Percentiles rank a stretch among this genome's conserved stretches.
phyloP scores from a whole-genome alignment of 2,888 invertebrate genomes.

The Unio pictorum region DNA sequence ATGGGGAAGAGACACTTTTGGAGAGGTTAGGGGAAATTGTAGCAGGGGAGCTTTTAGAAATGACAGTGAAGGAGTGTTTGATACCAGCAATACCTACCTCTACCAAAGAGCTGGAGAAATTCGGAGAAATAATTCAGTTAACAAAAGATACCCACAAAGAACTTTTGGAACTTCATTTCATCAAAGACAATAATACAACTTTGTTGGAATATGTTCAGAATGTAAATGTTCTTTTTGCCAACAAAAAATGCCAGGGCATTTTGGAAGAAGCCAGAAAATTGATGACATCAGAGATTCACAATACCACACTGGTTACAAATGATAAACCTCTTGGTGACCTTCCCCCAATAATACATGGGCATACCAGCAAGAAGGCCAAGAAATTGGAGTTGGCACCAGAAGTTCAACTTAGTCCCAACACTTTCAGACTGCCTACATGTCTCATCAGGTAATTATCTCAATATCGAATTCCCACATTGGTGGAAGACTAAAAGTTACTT shows the following conservation, averaged over 20 bases:
- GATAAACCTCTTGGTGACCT: conserved; percentile 50
- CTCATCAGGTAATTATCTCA: conserved; percentile 73
- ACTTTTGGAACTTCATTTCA: conserved; percentile 74
- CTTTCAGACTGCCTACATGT: conserved; percentile 74
- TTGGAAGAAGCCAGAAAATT: conserved; percentile 80
- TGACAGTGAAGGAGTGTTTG: conserved; percentile 83
- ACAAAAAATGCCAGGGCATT: conserved; percentile 83
- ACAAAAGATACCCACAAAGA: conserved; percentile 80
- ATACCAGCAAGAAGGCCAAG: conserved; percentile 41
- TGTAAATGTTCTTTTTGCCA: conserved; percentile 83
- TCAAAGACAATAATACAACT: conserved; percentile 65
- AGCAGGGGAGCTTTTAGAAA: conserved; percentile 77
- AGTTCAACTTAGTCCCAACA: conserved; percentile 54
- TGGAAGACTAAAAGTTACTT: too few relatives aligned
- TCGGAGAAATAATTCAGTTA: conserved; percentile 77
- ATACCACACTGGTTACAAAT: conserved; percentile 73
- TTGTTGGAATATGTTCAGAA: conserved; percentile 82
- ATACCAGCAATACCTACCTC: conserved; percentile 84
- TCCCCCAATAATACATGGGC: conserved; percentile 38
- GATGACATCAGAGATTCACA: conserved; percentile 87
- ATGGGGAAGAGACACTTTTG: conserved; percentile 69
- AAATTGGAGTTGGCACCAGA: conserved; percentile 48
- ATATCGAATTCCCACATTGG: too few relatives aligned
- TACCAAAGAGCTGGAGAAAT: conserved; percentile 80
- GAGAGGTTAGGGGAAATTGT: conserved; percentile 74